Base-by-base conservation (phyloP, 2,113 vertebrate genomes). In the Rutilus rutilus region DNA sequence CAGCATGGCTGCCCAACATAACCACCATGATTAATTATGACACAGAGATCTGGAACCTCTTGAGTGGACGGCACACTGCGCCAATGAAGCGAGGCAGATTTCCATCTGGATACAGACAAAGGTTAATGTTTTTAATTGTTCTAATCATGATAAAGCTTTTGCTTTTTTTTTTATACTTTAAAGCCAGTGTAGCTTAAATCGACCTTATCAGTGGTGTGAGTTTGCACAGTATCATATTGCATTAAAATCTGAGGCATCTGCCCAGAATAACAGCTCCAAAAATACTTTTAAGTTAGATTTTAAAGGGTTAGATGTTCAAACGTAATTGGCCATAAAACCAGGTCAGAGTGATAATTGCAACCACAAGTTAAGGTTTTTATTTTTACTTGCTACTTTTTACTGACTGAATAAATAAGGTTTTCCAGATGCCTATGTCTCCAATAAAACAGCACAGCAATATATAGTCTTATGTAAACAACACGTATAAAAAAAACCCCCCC, bases 21-120 rank as follows among this genome's bases (percentile, higher is more conserved):
- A 54, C 67, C 57, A 78, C 30, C 39, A 30, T 74, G 65, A 86
- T 86, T 86, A 69, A 86, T 86, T 77, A 85, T 25, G 62, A 45
- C 78, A 75, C 82, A 86, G 85, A 42, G 36, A 81, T 64, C 62
- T 69, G 80, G 10, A 69, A 52, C 25, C 62, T 52, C 2, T 54
- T 57, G 50, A 45, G 39, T 36, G 25, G 11, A 82, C 4, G n/a
- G 5, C n/a, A 23, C 9, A 52, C 11, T 5, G 42, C 7, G 42
- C 60, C 57, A 50, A 42, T 45, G 57, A 60, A 62, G 25, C 0
- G 19, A 9, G 30, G 39, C 9, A 3, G 42, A 59, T 67, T 30
- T 52, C 42, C 62, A 82, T 65, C 42, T 69, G 27, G 80, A 52
- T 67, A 52, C 15, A 69, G 79, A 52, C 9, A 23, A 69, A 52